Evolutionary conservation across 1,140 invertebrate genomes (phyloP), one percentile per base, ranked within the genome.

Genomic region (Drosophila mauritiana): DNA sequence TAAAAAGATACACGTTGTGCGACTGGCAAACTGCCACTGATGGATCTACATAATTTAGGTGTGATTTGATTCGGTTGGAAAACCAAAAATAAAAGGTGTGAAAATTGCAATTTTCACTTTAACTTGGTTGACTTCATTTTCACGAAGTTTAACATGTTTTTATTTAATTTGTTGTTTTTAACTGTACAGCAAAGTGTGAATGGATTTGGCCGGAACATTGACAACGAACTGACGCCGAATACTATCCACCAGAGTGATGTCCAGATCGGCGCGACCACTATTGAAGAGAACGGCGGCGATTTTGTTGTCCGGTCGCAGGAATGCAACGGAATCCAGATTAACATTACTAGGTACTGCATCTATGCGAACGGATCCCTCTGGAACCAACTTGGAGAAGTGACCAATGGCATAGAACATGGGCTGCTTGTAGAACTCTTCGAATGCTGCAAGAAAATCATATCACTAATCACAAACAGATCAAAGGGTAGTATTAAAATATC

Each of bases 401-500:
- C 95, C 96, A 80, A 98, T 93, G 4, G 94, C 95, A 91, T 98
- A 98, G 91, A 95, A 98, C 94, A 97, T 97, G 1, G 97, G 97
- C 73, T 98, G 97, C 82, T 98, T 98, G 83, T 97, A 97, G 89
- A 98, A 97, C 91, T 97, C 95, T 31, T 94, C 73, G 6, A 56
- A 76, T 42, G 68, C 91, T 92, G 22, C 0, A 43, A 43, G 7
- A 43, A 12, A 36, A 31, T 13, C 2, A 6, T 0, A 1, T 17
- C 3, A 17, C 10, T 51, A 11, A 11, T 5, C 15, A 34, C 4
- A 7, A 25, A 12, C 3, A 8, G 7, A 22, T 0, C 11, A 31
- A 31, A 12, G 0, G 3, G n/a, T 20, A 1, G 1, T 25, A 4
- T 11, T 12, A 3, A 7, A 3, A 5, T 11, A 17, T 8, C 76